These are phyloP conservation scores for Sorex maritimensis DNA, from an alignment of 2,797 vertebrate species.

Conservation along the genomic window DNA sequence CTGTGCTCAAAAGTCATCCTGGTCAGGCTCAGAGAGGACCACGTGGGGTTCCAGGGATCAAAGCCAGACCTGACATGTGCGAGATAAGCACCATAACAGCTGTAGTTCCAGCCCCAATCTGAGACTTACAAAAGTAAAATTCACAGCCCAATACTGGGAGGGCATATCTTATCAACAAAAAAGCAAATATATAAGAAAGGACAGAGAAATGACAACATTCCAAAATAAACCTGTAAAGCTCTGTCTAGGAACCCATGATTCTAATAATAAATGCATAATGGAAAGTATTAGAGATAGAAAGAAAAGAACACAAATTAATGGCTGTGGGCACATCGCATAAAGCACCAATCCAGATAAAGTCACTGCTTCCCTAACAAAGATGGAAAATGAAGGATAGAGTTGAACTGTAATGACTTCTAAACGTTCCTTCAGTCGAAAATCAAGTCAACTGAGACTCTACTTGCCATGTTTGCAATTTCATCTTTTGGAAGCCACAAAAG, in stretches of 20 bases:
- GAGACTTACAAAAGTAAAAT: background rate
- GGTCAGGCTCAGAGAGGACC: no score
- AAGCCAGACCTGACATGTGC: no score
- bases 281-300: slow-evolving; percentile 23
- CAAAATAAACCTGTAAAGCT: background rate
- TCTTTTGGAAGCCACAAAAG: slow-evolving; percentile 64
- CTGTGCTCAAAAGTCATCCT: no score
- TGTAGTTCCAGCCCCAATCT: no score
- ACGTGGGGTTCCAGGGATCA: no score
- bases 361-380: background rate
- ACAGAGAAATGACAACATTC: background rate
- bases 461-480: slow-evolving; percentile 53
- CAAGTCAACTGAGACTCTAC: slow-evolving; percentile 11
- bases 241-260: background rate
- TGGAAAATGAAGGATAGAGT: slow-evolving; percentile 18
- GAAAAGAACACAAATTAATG: slow-evolving; percentile 6
- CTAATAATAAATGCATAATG: slow-evolving; percentile 40
- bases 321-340: background rate
- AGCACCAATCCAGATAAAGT: background rate
- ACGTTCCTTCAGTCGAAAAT: slow-evolving; percentile 56
- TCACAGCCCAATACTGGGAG: background rate
- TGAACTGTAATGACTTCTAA: background rate
- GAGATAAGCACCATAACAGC: no score
- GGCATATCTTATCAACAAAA: slow-evolving; percentile 11
- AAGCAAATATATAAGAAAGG: slow-evolving; percentile 15